These are phyloP conservation scores for Oenanthe melanoleuca DNA, from an alignment of 2,113 vertebrate genomes.

Conservation along the genomic window DNA sequence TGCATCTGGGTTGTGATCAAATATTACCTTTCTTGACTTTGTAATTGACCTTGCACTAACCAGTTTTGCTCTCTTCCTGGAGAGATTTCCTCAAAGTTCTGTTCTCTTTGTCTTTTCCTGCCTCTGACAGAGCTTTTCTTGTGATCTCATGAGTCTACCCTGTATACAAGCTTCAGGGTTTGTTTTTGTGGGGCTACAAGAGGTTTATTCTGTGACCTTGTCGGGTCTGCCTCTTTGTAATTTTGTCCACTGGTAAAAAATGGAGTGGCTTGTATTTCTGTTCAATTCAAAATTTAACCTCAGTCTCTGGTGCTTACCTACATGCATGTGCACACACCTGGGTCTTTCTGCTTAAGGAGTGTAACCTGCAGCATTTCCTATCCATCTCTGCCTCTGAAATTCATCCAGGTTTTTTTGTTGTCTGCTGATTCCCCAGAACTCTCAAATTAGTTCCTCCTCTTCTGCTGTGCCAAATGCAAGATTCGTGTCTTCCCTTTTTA, in stretches of 20 bases:
- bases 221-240: neutral
- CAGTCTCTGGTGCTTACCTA: neutral
- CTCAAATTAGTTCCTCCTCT: neutral
- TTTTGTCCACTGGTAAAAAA: neutral
- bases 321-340: neutral
- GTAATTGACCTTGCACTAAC: neutral
- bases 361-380: neutral
- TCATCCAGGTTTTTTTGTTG: neutral
- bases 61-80: neutral
- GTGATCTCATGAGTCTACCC: fast-evolving
- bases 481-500: neutral
- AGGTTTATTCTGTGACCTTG: neutral
- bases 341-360: neutral
- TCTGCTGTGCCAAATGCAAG: neutral
- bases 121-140: neutral
- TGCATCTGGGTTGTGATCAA: neutral
- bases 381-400: neutral
- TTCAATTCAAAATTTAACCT: neutral
- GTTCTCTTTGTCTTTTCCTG: neutral
- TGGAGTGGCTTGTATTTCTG: neutral
- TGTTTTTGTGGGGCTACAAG: neutral
- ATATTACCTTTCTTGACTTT: neutral
- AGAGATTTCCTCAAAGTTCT: neutral
- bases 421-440: neutral
- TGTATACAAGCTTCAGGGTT: neutral